A percentile compares a stretch with the other conserved stretches of the same genome.
phyloP scores from a whole-genome alignment of 2,888 invertebrate genomes.

The Trachelus troglodyta region DNA sequence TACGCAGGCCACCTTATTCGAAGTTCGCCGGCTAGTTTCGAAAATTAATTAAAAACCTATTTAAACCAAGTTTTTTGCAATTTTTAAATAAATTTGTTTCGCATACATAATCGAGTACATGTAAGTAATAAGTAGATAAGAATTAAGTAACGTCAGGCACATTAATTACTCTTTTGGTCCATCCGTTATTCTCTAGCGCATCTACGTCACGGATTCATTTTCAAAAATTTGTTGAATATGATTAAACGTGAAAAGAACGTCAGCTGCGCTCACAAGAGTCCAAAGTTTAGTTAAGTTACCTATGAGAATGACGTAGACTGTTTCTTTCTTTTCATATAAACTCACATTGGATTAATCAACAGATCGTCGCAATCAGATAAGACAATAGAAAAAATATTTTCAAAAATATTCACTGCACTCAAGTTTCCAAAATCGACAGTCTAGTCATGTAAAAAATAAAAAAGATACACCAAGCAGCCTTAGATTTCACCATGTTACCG shows the following conservation, averaged over 20 bases:
- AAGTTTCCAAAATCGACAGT: neutral
- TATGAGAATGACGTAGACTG: neutral
- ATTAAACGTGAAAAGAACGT: neutral
- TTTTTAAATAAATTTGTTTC: neutral
- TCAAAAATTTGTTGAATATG: neutral
- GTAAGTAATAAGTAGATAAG: neutral
- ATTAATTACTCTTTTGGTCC: neutral
- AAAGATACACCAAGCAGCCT: neutral
- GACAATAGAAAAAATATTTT: neutral
- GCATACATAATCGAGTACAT: neutral
- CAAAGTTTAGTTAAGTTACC: neutral
- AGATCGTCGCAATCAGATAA: neutral
- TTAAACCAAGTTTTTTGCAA: too few relatives aligned
- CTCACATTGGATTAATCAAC: too few relatives aligned
- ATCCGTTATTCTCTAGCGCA: neutral
- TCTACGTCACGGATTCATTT: neutral
- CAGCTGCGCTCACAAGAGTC: neutral
- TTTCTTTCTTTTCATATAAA: neutral
- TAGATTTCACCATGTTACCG: neutral
- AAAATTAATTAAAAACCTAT: neutral
- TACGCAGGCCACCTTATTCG: neutral
- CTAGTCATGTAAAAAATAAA: neutral
- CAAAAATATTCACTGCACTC: neutral
- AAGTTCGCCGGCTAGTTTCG: neutral
- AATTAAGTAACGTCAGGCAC: neutral